Percentiles rank a stretch among this genome's conserved stretches.
Evolutionary conservation across 2,888 invertebrate species (phyloP).

Genomic region (Synergus umbraculus): DNA sequence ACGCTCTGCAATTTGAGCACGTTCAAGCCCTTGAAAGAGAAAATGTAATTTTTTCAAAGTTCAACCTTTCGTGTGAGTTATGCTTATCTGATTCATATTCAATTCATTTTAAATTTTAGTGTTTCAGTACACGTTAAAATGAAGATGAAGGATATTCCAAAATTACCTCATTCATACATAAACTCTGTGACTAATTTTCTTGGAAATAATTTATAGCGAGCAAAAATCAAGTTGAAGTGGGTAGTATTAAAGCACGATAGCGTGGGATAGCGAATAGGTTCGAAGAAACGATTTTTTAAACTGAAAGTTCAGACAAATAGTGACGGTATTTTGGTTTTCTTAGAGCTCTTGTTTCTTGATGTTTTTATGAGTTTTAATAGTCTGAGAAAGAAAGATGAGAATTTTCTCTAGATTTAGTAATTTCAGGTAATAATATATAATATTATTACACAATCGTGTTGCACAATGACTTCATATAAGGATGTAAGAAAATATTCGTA

Average conservation of each 20-base stretch:
- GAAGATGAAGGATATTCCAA: neutral
- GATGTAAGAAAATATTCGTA: conserved; percentile 12
- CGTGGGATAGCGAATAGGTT: conserved; percentile 21
- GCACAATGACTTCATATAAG: conserved; percentile 2
- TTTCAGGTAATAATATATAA: conserved; percentile 16
- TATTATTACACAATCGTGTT: conserved; percentile 25
- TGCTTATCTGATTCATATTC: neutral
- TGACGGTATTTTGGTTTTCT: neutral
- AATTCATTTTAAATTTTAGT: neutral
- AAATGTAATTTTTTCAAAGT: conserved; percentile 12
- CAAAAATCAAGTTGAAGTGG: conserved; percentile 24
- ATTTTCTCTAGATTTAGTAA: conserved; percentile 6
- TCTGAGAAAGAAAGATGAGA: neutral
- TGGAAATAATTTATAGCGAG: conserved; percentile 20
- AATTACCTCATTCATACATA: neutral
- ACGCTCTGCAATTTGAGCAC: conserved; percentile 20
- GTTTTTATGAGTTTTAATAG: neutral
- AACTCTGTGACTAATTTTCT: neutral
- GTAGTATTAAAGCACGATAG: conserved; percentile 12
- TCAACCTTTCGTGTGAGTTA: neutral
- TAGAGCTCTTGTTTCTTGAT: neutral
- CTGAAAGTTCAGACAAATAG: conserved; percentile 32
- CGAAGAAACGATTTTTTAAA: neutral
- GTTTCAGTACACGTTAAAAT: neutral
- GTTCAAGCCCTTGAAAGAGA: neutral